phyloP scores from a whole-genome alignment of 1,140 invertebrate genomes.

The Ptiloglossa arizonensis region DNA sequence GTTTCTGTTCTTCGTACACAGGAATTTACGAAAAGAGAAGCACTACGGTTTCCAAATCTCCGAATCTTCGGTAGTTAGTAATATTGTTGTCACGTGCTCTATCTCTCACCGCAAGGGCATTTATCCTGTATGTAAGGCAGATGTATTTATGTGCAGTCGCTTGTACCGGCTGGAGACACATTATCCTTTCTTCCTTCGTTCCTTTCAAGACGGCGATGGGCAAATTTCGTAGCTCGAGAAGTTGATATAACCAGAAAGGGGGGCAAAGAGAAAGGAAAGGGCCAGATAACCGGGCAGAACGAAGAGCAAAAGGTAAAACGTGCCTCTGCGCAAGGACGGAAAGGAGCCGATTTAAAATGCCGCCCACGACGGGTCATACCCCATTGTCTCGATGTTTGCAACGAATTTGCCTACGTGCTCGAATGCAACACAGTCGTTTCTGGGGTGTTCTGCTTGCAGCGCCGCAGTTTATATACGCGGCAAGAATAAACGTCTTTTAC shows the following conservation, averaged over 20 bases:
- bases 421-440: constrained; percentile 67
- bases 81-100: constrained; percentile 25
- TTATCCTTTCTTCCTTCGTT: constrained; percentile 27
- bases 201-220: constrained; percentile 10
- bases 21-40: not conserved
- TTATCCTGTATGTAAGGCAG: constrained; percentile 1
- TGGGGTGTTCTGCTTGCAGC: constrained; percentile 54
- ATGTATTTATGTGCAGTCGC: constrained; percentile 41
- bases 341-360: constrained; percentile 74
- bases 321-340: constrained; percentile 41
- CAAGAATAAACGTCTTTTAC: constrained; percentile 71
- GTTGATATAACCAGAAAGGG: not conserved
- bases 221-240: constrained; percentile 19
- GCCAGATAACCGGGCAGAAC: constrained; percentile 7
- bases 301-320: constrained; percentile 52
- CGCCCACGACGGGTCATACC: constrained; percentile 70
- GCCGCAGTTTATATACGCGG: constrained; percentile 68
- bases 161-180: constrained; percentile 10
- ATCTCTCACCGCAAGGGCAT: constrained; percentile 12
- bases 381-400: constrained; percentile 78
- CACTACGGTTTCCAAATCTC: not conserved
- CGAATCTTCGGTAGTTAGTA: constrained; percentile 15
- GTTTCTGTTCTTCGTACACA: no score
- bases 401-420: constrained; percentile 78
- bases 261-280: not conserved